A percentile compares a stretch with the other conserved stretches of the same genome.
phyloP scores from a whole-genome alignment of 2,797 vertebrate species.

The Knipowitschia caucasica region DNA sequence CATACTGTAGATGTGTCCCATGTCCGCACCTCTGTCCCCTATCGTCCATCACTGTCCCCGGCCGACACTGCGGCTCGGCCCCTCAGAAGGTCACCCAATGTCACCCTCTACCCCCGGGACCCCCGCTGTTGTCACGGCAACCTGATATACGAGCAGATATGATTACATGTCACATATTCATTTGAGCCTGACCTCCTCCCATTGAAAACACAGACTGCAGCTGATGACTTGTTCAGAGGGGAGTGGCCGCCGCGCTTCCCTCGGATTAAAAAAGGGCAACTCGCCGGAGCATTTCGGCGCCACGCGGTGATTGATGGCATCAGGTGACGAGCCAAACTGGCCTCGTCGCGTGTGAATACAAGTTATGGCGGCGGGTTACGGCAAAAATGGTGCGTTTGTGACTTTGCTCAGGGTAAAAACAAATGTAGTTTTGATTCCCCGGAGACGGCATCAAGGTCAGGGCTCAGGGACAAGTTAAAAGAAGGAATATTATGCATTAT shows the following conservation, averaged over 20 bases:
- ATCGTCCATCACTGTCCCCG: slow-evolving; percentile 74
- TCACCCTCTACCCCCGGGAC: slow-evolving; percentile 53
- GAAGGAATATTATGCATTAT: too few species aligned
- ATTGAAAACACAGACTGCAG: slow-evolving; percentile 2
- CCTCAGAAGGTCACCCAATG: slow-evolving; percentile 67
- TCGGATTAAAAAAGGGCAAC: slow-evolving; percentile 34
- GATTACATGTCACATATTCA: slow-evolving; percentile 34
- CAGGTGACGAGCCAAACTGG: slow-evolving; percentile 26
- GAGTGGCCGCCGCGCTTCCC: neutral
- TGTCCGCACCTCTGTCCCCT: slow-evolving; percentile 21
- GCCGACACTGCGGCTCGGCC: slow-evolving; percentile 61
- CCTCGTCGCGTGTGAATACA: slow-evolving; percentile 32
- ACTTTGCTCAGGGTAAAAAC: too few species aligned
- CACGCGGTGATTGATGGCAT: slow-evolving; percentile 39
- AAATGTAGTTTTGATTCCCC: too few species aligned
- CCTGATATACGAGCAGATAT: slow-evolving; percentile 27
- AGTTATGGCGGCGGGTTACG: slow-evolving; percentile 14
- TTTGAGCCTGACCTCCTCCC: slow-evolving; percentile 19
- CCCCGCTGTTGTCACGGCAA: slow-evolving; percentile 19
- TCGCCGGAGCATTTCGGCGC: slow-evolving; percentile 28
- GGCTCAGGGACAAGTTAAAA: too few species aligned
- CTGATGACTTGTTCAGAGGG: slow-evolving; percentile 8
- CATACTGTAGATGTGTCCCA: too few species aligned
- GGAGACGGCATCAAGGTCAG: too few species aligned
- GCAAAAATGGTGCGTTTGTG: neutral